Base-by-base conservation (phyloP, 1,140 invertebrate genomes). In the Panagrolaimus sp. region DNA sequence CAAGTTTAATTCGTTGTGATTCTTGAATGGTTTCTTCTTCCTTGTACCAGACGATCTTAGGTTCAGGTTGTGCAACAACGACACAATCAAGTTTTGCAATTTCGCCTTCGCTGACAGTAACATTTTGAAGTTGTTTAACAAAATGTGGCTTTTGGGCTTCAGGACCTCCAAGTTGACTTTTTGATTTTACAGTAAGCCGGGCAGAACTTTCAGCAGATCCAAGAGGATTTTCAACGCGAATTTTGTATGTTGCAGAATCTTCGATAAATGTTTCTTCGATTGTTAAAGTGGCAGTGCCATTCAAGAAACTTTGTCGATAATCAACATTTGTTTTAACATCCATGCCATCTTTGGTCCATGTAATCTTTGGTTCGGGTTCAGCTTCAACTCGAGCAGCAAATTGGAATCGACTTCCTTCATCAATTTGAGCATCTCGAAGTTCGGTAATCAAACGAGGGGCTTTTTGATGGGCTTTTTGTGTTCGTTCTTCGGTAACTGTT, bases 331-430 rank as follows among this genome's bases (percentile, higher is more conserved):
- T 28, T 73, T 87, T 83, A 26, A 96, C 87, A 81, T 90, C 88
- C 74, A 90, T 88, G 45, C 90, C 91, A 84, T 96, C 94, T 75
- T 90, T 89, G 76, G 89, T 90, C 94, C 94, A 97, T 79, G 88
- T 89, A 7, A 95, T 87, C 82, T 89, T 88, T 15, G 89, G 89
- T 71, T 87, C 85, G 2, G 89, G 88, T 58, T 86, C 84, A 21
- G 90, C 89, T 76, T 89, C 89, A 84, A 90, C 91, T 72, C 88
- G 87, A 74, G 65, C 77, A 9, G 63, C 64, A 43, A 81, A 76
- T 44, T 82, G 76, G 58, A 82, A 64, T 15, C 73, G 67, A 14
- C 45, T 58, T 32, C 79, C 79, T 70, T 80, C 75, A 17, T 73
- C 69, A 1, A 77, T 45, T 43, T 66, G 47, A 38, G 63, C 21